Evolutionary conservation across 2,113 vertebrate species (phyloP).

Genomic region (Rhinoptilus africanus): DNA sequence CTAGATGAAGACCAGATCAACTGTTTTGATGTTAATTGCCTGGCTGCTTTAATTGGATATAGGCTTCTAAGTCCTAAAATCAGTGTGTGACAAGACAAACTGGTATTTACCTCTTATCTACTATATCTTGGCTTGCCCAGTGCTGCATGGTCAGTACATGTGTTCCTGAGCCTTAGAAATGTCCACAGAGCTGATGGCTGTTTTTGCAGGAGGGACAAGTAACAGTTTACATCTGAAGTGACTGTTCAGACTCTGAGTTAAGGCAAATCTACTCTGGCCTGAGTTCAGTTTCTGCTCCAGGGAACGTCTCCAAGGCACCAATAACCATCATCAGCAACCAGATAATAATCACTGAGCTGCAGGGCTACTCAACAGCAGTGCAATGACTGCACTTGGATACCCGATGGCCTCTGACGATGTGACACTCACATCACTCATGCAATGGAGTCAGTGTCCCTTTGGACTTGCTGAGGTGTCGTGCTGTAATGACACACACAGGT

Average conservation of each 20-base stretch:
- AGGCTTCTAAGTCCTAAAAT: background rate
- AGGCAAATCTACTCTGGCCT: background rate
- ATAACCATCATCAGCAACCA: background rate
- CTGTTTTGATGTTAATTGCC: background rate
- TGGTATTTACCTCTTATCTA: background rate
- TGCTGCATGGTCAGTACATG: background rate
- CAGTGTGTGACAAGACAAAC: background rate
- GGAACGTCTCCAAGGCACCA: background rate
- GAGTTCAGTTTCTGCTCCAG: background rate
- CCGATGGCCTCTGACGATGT: background rate
- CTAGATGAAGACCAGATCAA: background rate
- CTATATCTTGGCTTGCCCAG: background rate
- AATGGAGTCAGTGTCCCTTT: background rate
- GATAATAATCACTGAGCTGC: background rate
- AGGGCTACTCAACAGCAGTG: background rate
- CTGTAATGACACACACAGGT: background rate
- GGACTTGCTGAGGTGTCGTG: background rate
- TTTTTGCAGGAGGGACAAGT: background rate
- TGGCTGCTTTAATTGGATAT: constrained; percentile 6
- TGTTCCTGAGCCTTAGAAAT: background rate
- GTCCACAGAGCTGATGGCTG: background rate
- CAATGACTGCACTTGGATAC: background rate
- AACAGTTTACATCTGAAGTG: background rate
- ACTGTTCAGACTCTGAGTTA: background rate
- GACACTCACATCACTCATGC: background rate